Evolutionary conservation across 2,113 vertebrate genomes (phyloP).

Genomic region (Brienomyrus brachyistius): DNA sequence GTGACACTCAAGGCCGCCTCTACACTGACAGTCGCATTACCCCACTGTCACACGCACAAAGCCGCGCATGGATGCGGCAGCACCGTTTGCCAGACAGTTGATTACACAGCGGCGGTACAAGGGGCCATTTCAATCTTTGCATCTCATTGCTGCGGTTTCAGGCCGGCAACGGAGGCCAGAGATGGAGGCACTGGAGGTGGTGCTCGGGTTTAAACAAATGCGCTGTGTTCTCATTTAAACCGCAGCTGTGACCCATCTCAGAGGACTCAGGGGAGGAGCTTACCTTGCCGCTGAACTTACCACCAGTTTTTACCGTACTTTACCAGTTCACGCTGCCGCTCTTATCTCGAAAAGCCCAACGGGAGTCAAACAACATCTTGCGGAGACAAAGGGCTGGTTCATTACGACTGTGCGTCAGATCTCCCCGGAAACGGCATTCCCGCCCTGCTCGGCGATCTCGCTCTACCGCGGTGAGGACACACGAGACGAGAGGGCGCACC

Average conservation of each 20-base stretch:
- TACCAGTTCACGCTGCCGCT: not conserved
- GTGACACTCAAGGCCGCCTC: not conserved
- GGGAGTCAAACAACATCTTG: no score
- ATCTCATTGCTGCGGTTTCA: slow-evolving; percentile 17
- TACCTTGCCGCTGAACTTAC: not conserved
- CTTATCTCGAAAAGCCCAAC: slow-evolving; percentile 15
- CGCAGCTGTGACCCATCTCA: slow-evolving; percentile 1
- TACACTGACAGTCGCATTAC: slow-evolving; percentile 19
- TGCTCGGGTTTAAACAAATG: not conserved
- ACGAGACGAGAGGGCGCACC: not conserved
- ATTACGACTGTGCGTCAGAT: not conserved
- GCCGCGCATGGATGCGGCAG: not conserved
- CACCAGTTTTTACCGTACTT: not conserved
- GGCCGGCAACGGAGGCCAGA: not conserved
- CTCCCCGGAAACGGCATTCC: not conserved
- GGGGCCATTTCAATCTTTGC: slow-evolving; percentile 21
- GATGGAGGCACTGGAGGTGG: not conserved
- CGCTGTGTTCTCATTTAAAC: not conserved
- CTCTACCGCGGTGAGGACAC: not conserved
- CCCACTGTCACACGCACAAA: slow-evolving; percentile 25
- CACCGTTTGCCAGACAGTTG: slow-evolving; percentile 1
- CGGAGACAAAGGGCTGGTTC: not conserved
- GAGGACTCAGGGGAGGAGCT: not conserved
- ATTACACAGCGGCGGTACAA: not conserved
- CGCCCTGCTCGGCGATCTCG: not conserved